These are phyloP conservation scores for Tachina grossa DNA, from an alignment of 2,888 invertebrate genomes.

Conservation along the genomic window DNA sequence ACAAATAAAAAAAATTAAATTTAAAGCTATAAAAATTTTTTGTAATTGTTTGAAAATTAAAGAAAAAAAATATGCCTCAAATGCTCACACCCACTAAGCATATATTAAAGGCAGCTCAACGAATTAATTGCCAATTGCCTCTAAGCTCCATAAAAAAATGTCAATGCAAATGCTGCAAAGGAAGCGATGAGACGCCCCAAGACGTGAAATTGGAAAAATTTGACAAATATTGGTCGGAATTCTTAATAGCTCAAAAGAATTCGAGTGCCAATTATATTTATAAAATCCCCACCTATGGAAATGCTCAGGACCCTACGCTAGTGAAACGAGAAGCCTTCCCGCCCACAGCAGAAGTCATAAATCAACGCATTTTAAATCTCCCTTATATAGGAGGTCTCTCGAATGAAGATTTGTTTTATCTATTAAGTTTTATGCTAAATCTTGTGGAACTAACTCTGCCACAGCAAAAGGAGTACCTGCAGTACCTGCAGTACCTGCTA, in stretches of 20 bases:
- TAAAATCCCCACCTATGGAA: slow-evolving; percentile 32
- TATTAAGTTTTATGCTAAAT: slow-evolving; percentile 54
- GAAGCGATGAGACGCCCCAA: not conserved
- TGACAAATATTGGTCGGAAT: slow-evolving; percentile 48
- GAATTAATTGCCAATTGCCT: slow-evolving; percentile 19
- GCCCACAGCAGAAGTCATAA: not conserved
- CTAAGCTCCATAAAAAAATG: slow-evolving; percentile 21
- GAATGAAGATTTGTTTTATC: slow-evolving; percentile 46
- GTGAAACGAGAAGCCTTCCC: slow-evolving; percentile 22
- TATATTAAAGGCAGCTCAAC: not conserved
- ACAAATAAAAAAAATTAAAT: not conserved
- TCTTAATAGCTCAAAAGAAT: slow-evolving; percentile 42
- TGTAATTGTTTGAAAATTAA: not conserved
- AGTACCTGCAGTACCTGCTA: slow-evolving; percentile 37
- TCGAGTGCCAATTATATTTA: slow-evolving; percentile 56
- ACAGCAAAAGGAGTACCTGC: slow-evolving; percentile 18
- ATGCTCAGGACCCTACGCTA: slow-evolving; percentile 34
- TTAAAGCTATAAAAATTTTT: not conserved
- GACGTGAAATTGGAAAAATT: not conserved
- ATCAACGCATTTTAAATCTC: slow-evolving; percentile 30
- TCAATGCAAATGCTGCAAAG: slow-evolving; percentile 26
- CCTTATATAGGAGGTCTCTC: slow-evolving; percentile 12
- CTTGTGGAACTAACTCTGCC: not conserved
- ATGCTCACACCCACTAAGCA: not conserved
- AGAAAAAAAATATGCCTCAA: not conserved